These are phyloP conservation scores for Eurytoma californica DNA, from an alignment of 2,888 invertebrate species.

Conservation along the genomic window DNA sequence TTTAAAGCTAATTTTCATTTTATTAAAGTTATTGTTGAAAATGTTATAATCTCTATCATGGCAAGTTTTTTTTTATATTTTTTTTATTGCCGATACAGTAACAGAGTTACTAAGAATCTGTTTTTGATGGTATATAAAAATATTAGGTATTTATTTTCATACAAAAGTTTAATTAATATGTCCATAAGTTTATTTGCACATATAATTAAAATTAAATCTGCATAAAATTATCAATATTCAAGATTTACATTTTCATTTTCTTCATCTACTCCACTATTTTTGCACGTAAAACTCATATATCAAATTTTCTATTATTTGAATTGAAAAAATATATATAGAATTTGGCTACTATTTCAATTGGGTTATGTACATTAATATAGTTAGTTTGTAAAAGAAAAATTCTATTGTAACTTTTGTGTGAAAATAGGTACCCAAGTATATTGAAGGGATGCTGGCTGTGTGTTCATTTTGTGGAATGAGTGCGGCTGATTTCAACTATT, in stretches of 20 bases:
- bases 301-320: too few species aligned
- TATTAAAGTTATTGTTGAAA: background rate
- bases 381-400: conserved; percentile 16
- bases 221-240: too few species aligned
- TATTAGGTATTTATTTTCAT: conserved; percentile 34
- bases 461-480: conserved; percentile 89
- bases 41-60: conserved; percentile 25
- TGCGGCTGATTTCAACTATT: conserved; percentile 86
- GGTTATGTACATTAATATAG: background rate
- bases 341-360: background rate
- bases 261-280: background rate
- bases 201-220: too few species aligned
- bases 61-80: conserved; percentile 20
- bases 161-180: conserved; percentile 29
- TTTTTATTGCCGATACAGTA: background rate
- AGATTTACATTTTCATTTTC: background rate
- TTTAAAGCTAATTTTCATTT: background rate
- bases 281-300: background rate
- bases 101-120: background rate
- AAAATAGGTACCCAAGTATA: conserved; percentile 58
- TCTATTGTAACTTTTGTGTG: conserved; percentile 44
- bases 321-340: too few species aligned
- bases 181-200: too few species aligned
- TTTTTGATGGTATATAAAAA: background rate
- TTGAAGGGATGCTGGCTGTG: conserved; percentile 84